phyloP scores from a whole-genome alignment of 2,113 vertebrate species.

The Scalopus aquaticus region DNA sequence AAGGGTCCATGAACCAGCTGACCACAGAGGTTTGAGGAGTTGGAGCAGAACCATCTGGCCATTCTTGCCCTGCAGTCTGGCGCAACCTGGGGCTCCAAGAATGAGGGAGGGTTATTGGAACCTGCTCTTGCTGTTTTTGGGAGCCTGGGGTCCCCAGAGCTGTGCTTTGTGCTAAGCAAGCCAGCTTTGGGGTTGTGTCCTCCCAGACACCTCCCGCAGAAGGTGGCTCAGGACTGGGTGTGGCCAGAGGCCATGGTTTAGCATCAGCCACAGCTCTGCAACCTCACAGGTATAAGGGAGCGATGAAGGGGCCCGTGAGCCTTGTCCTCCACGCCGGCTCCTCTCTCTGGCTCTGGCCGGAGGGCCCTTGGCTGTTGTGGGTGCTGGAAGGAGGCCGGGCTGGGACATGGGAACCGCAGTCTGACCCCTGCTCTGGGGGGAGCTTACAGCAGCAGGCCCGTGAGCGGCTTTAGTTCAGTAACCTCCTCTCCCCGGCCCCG shows the following conservation, averaged over 20 bases:
- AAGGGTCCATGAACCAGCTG: background rate
- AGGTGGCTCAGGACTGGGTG: background rate
- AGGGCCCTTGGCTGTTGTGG: background rate
- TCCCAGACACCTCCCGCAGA: background rate
- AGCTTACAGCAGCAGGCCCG: background rate
- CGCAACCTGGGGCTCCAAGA: background rate
- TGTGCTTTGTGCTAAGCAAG: background rate
- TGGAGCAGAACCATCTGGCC: too few species aligned
- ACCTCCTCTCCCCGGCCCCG: background rate
- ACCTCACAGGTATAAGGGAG: background rate
- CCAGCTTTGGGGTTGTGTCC: background rate
- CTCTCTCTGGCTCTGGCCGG: background rate
- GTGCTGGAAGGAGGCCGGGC: background rate
- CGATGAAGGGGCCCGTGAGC: background rate
- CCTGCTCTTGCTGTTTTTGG: background rate
- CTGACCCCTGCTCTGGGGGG: background rate
- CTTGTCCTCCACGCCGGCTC: background rate
- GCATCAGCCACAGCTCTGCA: background rate
- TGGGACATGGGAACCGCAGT: background rate
- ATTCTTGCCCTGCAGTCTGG: background rate
- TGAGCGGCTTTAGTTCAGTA: background rate
- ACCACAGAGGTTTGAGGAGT: too few species aligned
- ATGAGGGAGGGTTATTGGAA: background rate
- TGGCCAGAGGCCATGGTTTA: background rate
- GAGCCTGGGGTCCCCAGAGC: background rate